Evolutionary conservation across 2,888 invertebrate genomes (phyloP).

Genomic region (Amphipyra berbera): DNA sequence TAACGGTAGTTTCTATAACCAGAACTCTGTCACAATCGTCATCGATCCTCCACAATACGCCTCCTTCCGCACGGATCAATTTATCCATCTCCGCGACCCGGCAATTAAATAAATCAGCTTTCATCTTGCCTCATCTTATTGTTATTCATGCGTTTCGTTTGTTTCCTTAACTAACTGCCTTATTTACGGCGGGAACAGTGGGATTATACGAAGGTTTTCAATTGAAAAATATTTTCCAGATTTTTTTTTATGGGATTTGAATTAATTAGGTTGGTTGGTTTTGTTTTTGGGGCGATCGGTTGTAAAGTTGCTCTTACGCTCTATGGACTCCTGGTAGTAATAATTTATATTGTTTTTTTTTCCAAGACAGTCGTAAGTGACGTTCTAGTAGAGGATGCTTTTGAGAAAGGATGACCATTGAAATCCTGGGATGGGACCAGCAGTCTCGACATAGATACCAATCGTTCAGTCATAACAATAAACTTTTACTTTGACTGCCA

Average conservation of each 20-base stretch:
- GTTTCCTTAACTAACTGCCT: constrained; percentile 71
- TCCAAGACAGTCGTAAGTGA: no score
- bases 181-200: constrained; percentile 60
- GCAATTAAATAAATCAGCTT: constrained; percentile 63
- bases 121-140: constrained; percentile 62
- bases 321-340: constrained; percentile 26
- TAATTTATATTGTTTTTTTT: background rate
- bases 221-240: constrained; percentile 24
- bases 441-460: no score
- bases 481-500: no score
- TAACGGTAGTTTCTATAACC: no score
- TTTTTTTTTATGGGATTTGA: constrained; percentile 35
- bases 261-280: constrained; percentile 38
- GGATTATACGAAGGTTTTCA: constrained; percentile 26
- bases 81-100: constrained; percentile 27
- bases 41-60: background rate
- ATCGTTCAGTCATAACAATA: no score
- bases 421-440: no score
- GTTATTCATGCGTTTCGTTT: constrained; percentile 71
- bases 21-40: no score
- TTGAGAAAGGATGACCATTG: no score
- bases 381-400: no score
- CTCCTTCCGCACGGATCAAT: constrained; percentile 24
- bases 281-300: constrained; percentile 1
- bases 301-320: constrained; percentile 1